These are phyloP conservation scores for Archegozetes longisetosus DNA, from an alignment of 1,140 invertebrate species.

Conservation along the genomic window DNA sequence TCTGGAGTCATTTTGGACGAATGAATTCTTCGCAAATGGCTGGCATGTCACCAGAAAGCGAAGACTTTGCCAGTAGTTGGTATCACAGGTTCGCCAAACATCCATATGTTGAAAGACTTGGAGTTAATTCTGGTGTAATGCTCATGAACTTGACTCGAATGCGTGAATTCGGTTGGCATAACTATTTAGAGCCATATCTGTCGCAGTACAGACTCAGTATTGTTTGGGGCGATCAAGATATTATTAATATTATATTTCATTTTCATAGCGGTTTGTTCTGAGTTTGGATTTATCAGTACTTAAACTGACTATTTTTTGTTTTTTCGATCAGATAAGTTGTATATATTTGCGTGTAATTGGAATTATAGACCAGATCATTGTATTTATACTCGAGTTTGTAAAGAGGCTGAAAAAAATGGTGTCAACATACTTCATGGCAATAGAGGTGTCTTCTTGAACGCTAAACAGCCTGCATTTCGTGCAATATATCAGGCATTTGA, in stretches of 20 bases:
- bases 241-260: conserved; percentile 89
- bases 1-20: conserved; percentile 63
- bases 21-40: conserved; percentile 79
- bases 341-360: conserved; percentile 64
- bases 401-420: conserved; percentile 52
- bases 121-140: conserved; percentile 91
- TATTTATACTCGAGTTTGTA: conserved; percentile 72
- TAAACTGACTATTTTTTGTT: conserved; percentile 13
- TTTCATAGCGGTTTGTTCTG: conserved; percentile 50
- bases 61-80: conserved; percentile 80
- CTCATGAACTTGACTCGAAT: conserved; percentile 88
- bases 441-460: conserved; percentile 60
- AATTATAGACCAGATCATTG: conserved; percentile 89
- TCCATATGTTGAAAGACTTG: conserved; percentile 77
- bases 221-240: conserved; percentile 94
- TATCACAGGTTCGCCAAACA: conserved; percentile 88
- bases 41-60: conserved; percentile 70
- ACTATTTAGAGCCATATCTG: conserved; percentile 64
- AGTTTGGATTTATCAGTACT: conserved; percentile 5
- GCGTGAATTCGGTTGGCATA: conserved; percentile 63
- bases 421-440: conserved; percentile 75
- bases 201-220: conserved; percentile 69
- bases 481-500: conserved; percentile 53
- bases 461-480: conserved; percentile 70
- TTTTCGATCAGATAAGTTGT: conserved; percentile 53